Evolutionary conservation across 1,140 invertebrate species (phyloP), one percentile per base, ranked within the genome.

Genomic region (Hypothenemus hampei): DNA sequence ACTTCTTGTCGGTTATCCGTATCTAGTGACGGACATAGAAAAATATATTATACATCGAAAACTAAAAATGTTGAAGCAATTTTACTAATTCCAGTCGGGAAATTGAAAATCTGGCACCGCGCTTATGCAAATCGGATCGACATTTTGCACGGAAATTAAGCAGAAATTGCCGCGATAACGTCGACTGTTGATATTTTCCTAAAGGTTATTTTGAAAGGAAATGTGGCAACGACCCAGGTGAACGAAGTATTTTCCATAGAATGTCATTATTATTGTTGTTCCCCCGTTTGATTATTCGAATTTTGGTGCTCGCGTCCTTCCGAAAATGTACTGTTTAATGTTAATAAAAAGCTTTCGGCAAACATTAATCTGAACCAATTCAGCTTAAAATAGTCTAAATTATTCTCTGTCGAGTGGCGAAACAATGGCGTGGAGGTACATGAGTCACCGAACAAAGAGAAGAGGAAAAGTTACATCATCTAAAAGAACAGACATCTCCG

Each of bases 401-500:
- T 61, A 65, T 51, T 63, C 57, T 48, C 57, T 63, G 61, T 61
- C 61, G 59, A 65, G 63, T 59, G 47, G 57, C 22, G 47, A 51
- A 60, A 65, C 63, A 65, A 63, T 61, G 45, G 48, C 48, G 44
- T 45, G 33, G 52, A 50, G 57, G 62, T 64, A 59, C 56, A 53
- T 57, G 57, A 61, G 54, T 50, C 53, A 16, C 16, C 31, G 56
- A 64, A 65, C 64, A 65, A 65, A 57, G 50, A 55, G 31, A 39
- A 37, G 24, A 45, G 52, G 55, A 56, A 56, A 62, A 62, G 59
- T 59, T 40, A 52, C 33, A 58, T 55, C 63, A 61, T 63, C 60
- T 59, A 45, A 53, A 63, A 65, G 54, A 58, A 64, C 64, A 63
- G 59, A 62, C 60, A 60, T 63, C 63, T 55, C 57, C 53, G 51